phyloP scores from a whole-genome alignment of 2,888 invertebrate species.

The Liposcelis brunnea region DNA sequence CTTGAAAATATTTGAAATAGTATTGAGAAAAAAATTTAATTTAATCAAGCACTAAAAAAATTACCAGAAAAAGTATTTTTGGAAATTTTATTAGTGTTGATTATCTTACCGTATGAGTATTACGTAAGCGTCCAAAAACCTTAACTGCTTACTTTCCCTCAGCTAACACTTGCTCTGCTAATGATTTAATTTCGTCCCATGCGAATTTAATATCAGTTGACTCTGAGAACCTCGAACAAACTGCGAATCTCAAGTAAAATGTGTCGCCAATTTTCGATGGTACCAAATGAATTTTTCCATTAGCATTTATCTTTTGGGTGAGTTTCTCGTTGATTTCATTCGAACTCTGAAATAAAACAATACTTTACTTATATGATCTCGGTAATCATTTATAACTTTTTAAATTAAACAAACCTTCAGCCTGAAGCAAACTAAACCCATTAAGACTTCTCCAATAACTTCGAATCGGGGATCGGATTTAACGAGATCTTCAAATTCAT shows the following conservation, averaged over 20 bases:
- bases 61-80: no score
- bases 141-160: no score
- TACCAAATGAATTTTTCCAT: slow-evolving; percentile 81
- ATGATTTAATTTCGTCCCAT: slow-evolving; percentile 66
- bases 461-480: slow-evolving; percentile 68
- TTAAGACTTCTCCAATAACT: slow-evolving; percentile 68
- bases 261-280: slow-evolving; percentile 71
- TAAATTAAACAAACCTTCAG: slow-evolving; percentile 42
- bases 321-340: slow-evolving; percentile 71
- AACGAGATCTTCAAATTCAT: slow-evolving; percentile 69
- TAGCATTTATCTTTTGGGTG: slow-evolving; percentile 68
- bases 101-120: no score
- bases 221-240: slow-evolving; percentile 73
- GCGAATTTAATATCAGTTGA: slow-evolving; percentile 65
- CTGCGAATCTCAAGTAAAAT: slow-evolving; percentile 75
- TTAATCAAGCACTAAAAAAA: no score
- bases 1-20: no score
- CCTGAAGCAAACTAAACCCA: slow-evolving; percentile 94
- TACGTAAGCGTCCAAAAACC: no score
- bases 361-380: not conserved
- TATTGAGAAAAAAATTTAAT: no score
- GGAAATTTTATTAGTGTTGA: no score
- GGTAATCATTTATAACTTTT: no score
- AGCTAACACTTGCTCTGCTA: slow-evolving; percentile 6
- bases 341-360: slow-evolving; percentile 31